phyloP scores from a whole-genome alignment of 1,140 invertebrate species.

The Calliopsis andreniformis region DNA sequence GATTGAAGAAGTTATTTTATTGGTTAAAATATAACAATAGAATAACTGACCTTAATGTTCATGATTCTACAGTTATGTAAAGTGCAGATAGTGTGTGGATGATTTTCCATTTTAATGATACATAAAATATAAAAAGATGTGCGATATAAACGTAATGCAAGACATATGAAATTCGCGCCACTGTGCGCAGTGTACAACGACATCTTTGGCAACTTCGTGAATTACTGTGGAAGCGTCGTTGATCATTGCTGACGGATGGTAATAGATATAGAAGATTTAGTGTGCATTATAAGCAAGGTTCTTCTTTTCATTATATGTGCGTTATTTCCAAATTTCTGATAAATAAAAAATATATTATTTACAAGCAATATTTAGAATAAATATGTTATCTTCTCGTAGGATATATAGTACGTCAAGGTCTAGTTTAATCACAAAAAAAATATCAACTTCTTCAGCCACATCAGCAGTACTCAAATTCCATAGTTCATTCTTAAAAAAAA shows the following conservation, averaged over 20 bases:
- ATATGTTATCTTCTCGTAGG: too few species aligned
- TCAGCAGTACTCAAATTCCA: too few species aligned
- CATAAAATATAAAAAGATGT: too few species aligned
- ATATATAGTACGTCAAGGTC: too few species aligned
- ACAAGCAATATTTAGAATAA: too few species aligned
- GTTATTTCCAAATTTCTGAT: background rate
- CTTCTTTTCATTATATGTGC: background rate
- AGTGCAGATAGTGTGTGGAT: background rate
- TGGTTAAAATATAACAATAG: background rate
- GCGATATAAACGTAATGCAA: background rate
- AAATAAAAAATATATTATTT: too few species aligned
- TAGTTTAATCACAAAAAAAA: too few species aligned
- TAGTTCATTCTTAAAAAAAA: too few species aligned
- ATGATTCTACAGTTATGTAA: background rate
- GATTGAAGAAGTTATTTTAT: constrained; percentile 9
- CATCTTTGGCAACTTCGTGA: background rate
- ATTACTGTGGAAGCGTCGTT: background rate
- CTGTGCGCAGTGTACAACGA: background rate
- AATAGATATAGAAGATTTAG: background rate
- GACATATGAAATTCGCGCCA: background rate
- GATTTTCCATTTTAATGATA: background rate
- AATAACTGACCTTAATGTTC: background rate
- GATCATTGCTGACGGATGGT: background rate
- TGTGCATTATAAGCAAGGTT: background rate
- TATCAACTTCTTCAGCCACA: too few species aligned